Evolutionary conservation across 2,888 invertebrate species (phyloP).

Genomic region (Agrochola macilenta): DNA sequence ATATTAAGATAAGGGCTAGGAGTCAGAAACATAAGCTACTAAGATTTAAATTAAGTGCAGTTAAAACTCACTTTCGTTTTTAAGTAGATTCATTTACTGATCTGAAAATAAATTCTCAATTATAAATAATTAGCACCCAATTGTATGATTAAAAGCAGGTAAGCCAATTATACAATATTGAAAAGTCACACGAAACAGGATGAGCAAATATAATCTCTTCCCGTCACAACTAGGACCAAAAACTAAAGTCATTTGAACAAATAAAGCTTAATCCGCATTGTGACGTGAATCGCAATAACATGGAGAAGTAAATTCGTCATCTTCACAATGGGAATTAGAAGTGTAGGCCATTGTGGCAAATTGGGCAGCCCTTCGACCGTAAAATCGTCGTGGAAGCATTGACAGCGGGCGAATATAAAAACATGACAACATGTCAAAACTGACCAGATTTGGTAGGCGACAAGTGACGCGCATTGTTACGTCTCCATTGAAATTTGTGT

Average conservation of each 20-base stretch:
- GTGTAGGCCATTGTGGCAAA: conserved; percentile 87
- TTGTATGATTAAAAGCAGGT: conserved; percentile 30
- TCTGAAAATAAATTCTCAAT: neutral
- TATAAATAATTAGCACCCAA: conserved; percentile 9
- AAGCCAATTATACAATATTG: conserved; percentile 61
- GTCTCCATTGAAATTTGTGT: conserved; percentile 86
- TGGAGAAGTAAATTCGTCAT: conserved; percentile 82
- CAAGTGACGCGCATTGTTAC: conserved; percentile 87
- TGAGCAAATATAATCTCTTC: conserved; percentile 72
- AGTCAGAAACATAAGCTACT: neutral
- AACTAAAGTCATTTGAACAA: conserved; percentile 86
- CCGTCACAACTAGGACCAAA: conserved; percentile 73
- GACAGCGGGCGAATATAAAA: conserved; percentile 88
- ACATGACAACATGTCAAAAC: conserved; percentile 90
- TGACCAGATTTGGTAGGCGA: conserved; percentile 88
- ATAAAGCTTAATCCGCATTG: conserved; percentile 88
- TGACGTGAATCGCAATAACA: conserved; percentile 84
- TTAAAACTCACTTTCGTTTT: neutral
- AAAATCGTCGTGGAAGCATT: conserved; percentile 82
- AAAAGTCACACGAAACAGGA: conserved; percentile 75
- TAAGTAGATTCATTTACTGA: neutral
- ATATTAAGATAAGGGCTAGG: neutral
- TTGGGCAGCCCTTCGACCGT: conserved; percentile 85
- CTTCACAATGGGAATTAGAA: conserved; percentile 87
- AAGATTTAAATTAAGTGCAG: neutral